phyloP scores from a whole-genome alignment of 2,797 vertebrate species.

The Galago senegalensis region DNA sequence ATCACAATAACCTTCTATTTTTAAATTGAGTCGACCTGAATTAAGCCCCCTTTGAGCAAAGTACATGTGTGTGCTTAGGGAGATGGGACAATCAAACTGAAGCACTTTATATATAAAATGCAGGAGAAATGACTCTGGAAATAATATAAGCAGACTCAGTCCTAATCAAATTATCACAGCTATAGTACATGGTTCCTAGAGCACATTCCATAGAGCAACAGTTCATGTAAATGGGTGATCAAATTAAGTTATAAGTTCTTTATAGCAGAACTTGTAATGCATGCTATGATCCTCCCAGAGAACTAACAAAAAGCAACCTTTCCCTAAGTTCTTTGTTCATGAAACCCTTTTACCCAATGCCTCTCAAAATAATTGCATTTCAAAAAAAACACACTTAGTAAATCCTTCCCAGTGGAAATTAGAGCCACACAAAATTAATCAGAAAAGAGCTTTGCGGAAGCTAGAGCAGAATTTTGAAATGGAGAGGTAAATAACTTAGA shows the following conservation, averaged over 20 bases:
- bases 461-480: background rate
- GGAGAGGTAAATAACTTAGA: background rate
- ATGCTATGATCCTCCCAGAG: background rate
- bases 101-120: slow-evolving; percentile 1
- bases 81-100: slow-evolving; percentile 5
- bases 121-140: slow-evolving; percentile 13
- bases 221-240: slow-evolving; percentile 14
- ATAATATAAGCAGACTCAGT: background rate
- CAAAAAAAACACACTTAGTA: background rate
- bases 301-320: background rate
- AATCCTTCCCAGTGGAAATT: slow-evolving; percentile 11
- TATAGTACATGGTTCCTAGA: background rate
- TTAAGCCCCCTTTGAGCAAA: slow-evolving; percentile 31
- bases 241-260: slow-evolving; percentile 62
- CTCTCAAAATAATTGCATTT: slow-evolving; percentile 14
- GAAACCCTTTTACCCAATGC: slow-evolving; percentile 33
- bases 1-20: background rate
- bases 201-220: background rate
- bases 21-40: background rate
- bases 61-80: background rate
- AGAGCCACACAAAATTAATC: background rate
- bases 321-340: slow-evolving; percentile 43
- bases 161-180: background rate
- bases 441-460: background rate
- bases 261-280: background rate